These are phyloP conservation scores for Amphiprion percula DNA, from an alignment of 2,113 vertebrate genomes.

Conservation along the genomic window DNA sequence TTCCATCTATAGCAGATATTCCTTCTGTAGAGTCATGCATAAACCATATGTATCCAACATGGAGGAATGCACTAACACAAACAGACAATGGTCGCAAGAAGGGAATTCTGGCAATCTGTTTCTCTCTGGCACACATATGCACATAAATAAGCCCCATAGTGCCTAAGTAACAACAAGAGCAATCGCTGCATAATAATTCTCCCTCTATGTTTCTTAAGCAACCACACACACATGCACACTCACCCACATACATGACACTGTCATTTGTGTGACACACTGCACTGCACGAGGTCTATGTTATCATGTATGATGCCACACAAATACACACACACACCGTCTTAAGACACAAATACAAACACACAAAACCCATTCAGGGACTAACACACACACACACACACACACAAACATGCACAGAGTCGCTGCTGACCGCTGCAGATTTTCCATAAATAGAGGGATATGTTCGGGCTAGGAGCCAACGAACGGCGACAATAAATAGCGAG, in stretches of 20 bases:
- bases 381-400: neutral
- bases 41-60: constrained; percentile 47
- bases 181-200: constrained; percentile 18
- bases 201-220: neutral
- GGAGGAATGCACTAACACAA: constrained; percentile 19
- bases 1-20: constrained; percentile 49
- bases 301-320: constrained; percentile 13
- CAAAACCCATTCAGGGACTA: neutral
- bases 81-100: constrained; percentile 15
- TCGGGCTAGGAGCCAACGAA: constrained; percentile 49
- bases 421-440: constrained; percentile 47
- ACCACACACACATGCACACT: neutral
- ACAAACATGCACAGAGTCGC: constrained; percentile 29
- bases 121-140: neutral
- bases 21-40: constrained; percentile 34
- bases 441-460: constrained; percentile 52
- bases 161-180: constrained; percentile 21
- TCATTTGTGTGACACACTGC: constrained; percentile 19
- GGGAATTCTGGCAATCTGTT: neutral
- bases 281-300: constrained; percentile 14
- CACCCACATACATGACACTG: constrained; percentile 9
- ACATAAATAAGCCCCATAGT: constrained; percentile 30
- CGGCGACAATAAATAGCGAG: constrained; percentile 45
- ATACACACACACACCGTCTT: constrained; percentile 5
- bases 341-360: neutral